Percentiles rank a stretch among this genome's conserved stretches.
Conservation (phyloP, 2,797 vertebrate genomes). For the Hippocampus kuda region DNA sequence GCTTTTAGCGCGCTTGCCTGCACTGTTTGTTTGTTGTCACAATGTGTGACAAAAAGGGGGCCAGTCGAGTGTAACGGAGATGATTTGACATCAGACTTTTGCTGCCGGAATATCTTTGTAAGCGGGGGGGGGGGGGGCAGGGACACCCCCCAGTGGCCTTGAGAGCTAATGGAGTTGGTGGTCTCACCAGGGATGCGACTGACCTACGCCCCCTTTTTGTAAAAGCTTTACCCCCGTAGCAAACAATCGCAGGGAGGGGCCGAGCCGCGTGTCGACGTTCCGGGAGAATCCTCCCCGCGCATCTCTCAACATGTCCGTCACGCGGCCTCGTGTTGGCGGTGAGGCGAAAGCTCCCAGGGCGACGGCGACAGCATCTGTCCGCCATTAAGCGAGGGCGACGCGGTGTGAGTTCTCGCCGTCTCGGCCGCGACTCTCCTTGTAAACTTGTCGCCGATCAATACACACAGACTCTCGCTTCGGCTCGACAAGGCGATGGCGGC, state of each 20-base stretch:
- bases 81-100: constrained; percentile 2
- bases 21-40: constrained; percentile 6
- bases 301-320: constrained; percentile 40
- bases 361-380: constrained; percentile 26
- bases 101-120: constrained; percentile 17
- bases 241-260: constrained; percentile 46
- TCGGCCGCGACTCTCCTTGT: constrained; percentile 74
- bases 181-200: constrained; percentile 47
- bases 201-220: constrained; percentile 55
- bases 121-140: background rate
- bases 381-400: background rate
- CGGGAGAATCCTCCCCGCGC: constrained; percentile 29
- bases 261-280: constrained; percentile 46
- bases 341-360: constrained; percentile 47
- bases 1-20: background rate
- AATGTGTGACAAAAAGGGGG: background rate
- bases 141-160: constrained; percentile 27
- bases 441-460: constrained; percentile 75
- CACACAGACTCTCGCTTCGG: constrained; percentile 66
- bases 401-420: constrained; percentile 57
- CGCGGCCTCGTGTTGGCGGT: constrained; percentile 25
- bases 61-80: background rate
- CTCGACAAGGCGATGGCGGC: background rate
- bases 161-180: constrained; percentile 60
- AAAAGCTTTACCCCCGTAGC: constrained; percentile 64